Evolutionary conservation across 2,888 invertebrate species (phyloP).

Genomic region (Melinaea menophilus): DNA sequence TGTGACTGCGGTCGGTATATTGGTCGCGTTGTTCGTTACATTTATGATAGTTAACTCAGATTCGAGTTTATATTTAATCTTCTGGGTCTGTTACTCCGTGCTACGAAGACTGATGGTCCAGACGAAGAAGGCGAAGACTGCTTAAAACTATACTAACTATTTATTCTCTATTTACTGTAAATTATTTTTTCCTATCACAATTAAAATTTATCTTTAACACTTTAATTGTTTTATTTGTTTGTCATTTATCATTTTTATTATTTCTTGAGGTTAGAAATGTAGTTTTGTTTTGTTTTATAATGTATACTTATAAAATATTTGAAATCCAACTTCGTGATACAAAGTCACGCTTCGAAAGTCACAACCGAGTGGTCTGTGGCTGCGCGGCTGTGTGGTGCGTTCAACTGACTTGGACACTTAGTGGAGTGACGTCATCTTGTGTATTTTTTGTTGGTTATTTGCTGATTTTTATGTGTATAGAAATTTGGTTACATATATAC

Average conservation of each 20-base stretch:
- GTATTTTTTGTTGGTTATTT: too few species aligned
- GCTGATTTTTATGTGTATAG: too few species aligned
- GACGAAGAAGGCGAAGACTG: slow-evolving; percentile 48
- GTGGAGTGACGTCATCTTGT: slow-evolving; percentile 8
- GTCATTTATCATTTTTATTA: too few species aligned
- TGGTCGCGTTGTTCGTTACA: slow-evolving; percentile 58
- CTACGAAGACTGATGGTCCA: slow-evolving; percentile 55
- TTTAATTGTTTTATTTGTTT: neutral
- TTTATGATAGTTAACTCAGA: slow-evolving; percentile 61
- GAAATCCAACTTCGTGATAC: slow-evolving; percentile 7
- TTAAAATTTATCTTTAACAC: neutral
- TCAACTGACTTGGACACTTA: slow-evolving; percentile 9
- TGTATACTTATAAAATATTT: too few species aligned
- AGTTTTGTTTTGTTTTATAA: too few species aligned
- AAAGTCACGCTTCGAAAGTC: slow-evolving; percentile 17
- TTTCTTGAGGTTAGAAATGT: too few species aligned
- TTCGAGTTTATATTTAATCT: slow-evolving; percentile 61
- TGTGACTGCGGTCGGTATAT: slow-evolving; percentile 54
- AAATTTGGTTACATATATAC: too few species aligned
- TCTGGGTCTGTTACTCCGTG: slow-evolving; percentile 65
- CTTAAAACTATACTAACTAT: slow-evolving; percentile 7
- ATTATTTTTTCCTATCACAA: neutral
- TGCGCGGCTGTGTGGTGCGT: slow-evolving; percentile 11
- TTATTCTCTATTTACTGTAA: neutral
- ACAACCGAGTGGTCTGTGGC: slow-evolving; percentile 4